A percentile compares a stretch with the other conserved stretches of the same genome.
phyloP scores from a whole-genome alignment of 2,888 invertebrate genomes.

The Smittia aterrima region DNA sequence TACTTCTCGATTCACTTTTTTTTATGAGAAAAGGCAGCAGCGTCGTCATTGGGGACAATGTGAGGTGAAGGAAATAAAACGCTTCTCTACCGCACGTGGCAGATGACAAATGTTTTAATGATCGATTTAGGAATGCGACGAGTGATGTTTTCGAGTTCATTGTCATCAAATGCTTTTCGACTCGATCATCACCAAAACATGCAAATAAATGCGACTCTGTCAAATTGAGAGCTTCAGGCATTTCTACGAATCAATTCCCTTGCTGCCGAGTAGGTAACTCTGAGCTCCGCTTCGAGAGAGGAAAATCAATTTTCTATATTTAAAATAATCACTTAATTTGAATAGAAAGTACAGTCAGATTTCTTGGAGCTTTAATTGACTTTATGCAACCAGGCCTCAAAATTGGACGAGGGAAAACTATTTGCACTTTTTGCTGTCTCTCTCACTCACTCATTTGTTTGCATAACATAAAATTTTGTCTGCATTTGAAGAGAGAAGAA shows the following conservation, averaged over 20 bases:
- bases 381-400: constrained; percentile 13
- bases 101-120: too few relatives aligned
- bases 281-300: too few relatives aligned
- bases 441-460: neutral
- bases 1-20: neutral
- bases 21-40: neutral
- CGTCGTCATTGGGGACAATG: neutral
- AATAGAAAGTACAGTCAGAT: neutral
- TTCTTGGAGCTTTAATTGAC: neutral
- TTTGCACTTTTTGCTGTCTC: constrained; percentile 1
- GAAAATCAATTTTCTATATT: neutral
- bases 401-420: neutral
- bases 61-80: too few relatives aligned
- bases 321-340: neutral
- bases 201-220: too few relatives aligned
- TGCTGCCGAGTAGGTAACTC: too few relatives aligned
- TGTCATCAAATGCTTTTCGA: too few relatives aligned
- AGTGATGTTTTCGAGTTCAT: too few relatives aligned
- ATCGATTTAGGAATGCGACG: too few relatives aligned
- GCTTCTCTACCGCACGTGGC: too few relatives aligned
- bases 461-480: constrained; percentile 16
- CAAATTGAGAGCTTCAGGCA: too few relatives aligned
- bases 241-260: too few relatives aligned
- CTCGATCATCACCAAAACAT: too few relatives aligned
- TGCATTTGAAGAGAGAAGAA: neutral